Evolutionary conservation across 2,888 invertebrate genomes (phyloP).

Genomic region (Microctonus hyperodae): DNA sequence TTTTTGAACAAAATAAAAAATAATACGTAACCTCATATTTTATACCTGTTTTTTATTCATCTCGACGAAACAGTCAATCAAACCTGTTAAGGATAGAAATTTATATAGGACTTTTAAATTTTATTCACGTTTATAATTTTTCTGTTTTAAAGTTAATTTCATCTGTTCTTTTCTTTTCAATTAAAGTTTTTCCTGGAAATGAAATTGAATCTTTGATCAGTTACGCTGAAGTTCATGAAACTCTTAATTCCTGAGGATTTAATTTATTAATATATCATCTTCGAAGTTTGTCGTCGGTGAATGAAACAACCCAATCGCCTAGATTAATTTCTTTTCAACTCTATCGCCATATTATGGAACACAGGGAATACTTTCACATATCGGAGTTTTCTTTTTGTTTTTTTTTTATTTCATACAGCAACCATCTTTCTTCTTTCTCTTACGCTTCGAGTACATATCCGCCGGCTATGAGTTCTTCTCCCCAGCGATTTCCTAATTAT

Average conservation of each 20-base stretch:
- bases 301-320: conserved; percentile 3
- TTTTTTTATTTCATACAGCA: not conserved
- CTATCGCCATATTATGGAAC: not conserved
- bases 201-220: conserved; percentile 28
- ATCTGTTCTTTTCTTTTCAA: conserved; percentile 2
- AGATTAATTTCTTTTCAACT: conserved; percentile 20
- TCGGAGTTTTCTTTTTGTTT: not conserved
- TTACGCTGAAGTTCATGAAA: conserved; percentile 8
- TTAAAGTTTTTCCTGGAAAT: conserved; percentile 28
- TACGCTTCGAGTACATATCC: conserved; percentile 15
- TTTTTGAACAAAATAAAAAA: not conserved
- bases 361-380: not conserved
- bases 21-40: not conserved
- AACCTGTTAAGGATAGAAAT: not conserved
- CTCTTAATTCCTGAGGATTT: not conserved
- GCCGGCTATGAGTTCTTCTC: conserved; percentile 16
- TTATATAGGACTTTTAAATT: not conserved
- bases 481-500: conserved; percentile 29
- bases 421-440: conserved; percentile 3
- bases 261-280: conserved; percentile 20
- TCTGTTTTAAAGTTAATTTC: too few relatives aligned
- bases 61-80: not conserved
- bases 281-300: conserved; percentile 10
- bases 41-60: not conserved
- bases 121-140: not conserved